Evolutionary conservation across 1,140 invertebrate genomes (phyloP).

Genomic region (Drosophila punjabiensis): DNA sequence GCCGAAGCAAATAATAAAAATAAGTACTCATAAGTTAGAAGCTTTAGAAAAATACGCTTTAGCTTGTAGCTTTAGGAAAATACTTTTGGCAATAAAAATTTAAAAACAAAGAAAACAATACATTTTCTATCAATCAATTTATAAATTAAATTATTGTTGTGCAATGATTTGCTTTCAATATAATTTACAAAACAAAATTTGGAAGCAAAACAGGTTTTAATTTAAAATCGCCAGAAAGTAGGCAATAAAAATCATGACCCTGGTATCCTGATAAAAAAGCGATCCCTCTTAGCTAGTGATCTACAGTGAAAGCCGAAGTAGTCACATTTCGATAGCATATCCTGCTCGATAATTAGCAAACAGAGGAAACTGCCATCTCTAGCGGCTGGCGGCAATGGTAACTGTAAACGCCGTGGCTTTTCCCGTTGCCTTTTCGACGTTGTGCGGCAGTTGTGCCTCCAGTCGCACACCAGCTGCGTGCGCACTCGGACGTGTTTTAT

Average conservation of each 20-base stretch:
- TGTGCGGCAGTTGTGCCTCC: conserved; percentile 19
- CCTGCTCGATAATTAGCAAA: conserved; percentile 11
- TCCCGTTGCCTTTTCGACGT: conserved; percentile 17
- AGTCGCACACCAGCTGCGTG: conserved; percentile 71
- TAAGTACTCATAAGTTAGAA: no score
- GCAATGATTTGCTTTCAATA: background rate
- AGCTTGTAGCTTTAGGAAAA: no score
- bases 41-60: no score
- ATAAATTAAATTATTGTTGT: no score
- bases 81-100: no score
- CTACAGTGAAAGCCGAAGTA: no score
- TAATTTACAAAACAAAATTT: background rate
- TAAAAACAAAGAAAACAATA: no score
- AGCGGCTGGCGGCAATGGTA: conserved; percentile 21
- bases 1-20: no score
- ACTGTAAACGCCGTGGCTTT: conserved; percentile 24
- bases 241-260: background rate
- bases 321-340: background rate
- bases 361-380: conserved; percentile 17
- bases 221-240: background rate
- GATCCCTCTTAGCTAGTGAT: background rate
- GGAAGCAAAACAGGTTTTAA: background rate
- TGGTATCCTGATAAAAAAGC: background rate
- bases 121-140: no score
- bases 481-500: conserved; percentile 61